Evolutionary conservation across 1,140 invertebrate species (phyloP).

Genomic region (Orchestia grillus): DNA sequence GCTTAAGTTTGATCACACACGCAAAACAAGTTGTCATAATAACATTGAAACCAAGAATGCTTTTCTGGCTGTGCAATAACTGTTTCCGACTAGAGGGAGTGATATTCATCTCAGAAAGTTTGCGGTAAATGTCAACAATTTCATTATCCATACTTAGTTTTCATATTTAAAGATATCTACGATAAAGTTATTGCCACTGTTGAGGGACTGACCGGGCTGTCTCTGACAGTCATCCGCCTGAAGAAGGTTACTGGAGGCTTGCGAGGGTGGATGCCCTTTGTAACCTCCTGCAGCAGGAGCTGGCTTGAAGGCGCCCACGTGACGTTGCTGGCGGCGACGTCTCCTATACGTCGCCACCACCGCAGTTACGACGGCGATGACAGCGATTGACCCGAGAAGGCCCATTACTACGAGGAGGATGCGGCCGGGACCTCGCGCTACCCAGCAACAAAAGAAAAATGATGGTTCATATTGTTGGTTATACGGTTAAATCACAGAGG

Average conservation of each 20-base stretch:
- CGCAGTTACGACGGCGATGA: not conserved
- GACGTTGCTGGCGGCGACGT: constrained; percentile 20
- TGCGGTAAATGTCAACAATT: not conserved
- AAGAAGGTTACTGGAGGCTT: not conserved
- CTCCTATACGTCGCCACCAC: constrained; percentile 17
- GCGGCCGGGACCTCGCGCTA: constrained; percentile 26
- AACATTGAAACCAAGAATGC: no score
- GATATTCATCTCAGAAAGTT: not conserved
- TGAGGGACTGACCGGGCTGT: not conserved
- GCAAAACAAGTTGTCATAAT: no score
- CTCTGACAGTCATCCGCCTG: constrained; percentile 11
- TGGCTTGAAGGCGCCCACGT: not conserved
- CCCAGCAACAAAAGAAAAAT: not conserved
- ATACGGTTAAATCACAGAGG: no score
- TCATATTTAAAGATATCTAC: not conserved
- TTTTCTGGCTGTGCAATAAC: no score
- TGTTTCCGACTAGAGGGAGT: not conserved
- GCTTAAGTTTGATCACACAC: no score
- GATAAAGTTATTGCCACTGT: not conserved
- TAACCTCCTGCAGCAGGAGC: constrained; percentile 14
- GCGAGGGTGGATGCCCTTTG: not conserved
- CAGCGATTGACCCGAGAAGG: constrained; percentile 14
- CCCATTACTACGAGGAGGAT: constrained; percentile 32
- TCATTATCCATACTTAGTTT: not conserved
- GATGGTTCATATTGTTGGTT: no score